These are phyloP conservation scores for Caenorhabditis remanei DNA, from an alignment of 1,140 invertebrate species.

Conservation along the genomic window DNA sequence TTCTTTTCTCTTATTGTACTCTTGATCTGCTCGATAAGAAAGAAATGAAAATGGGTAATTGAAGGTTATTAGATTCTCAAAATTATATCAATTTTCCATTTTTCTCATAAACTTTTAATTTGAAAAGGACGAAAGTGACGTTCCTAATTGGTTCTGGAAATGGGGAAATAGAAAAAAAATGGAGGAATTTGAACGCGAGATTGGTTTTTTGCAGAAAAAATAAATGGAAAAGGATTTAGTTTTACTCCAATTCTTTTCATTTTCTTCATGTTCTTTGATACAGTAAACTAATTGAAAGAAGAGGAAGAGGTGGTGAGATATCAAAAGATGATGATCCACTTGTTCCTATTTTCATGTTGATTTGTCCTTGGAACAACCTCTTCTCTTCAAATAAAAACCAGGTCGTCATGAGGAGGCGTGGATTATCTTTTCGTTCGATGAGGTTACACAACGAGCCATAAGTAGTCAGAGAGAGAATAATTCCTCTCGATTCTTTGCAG, in stretches of 20 bases:
- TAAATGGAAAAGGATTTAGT: background rate
- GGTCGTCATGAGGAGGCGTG: constrained; percentile 31
- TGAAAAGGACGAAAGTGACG: too few species aligned
- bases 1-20: background rate
- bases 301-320: background rate
- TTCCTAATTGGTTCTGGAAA: too few species aligned
- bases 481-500: background rate
- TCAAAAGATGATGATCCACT: constrained; percentile 20
- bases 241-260: background rate
- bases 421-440: constrained; percentile 34
- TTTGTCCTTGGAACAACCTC: constrained; percentile 49
- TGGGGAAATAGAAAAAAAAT: too few species aligned
- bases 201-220: too few species aligned
- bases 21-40: background rate
- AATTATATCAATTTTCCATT: background rate
- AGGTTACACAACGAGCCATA: constrained; percentile 39
- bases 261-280: background rate
- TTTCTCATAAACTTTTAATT: background rate
- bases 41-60: background rate
- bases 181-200: too few species aligned
- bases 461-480: background rate
- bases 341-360: constrained; percentile 20
- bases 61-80: background rate
- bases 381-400: constrained; percentile 28
- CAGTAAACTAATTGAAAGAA: background rate